Conservation (phyloP, 2,113 vertebrate species). For the Microtus pennsylvanicus region DNA sequence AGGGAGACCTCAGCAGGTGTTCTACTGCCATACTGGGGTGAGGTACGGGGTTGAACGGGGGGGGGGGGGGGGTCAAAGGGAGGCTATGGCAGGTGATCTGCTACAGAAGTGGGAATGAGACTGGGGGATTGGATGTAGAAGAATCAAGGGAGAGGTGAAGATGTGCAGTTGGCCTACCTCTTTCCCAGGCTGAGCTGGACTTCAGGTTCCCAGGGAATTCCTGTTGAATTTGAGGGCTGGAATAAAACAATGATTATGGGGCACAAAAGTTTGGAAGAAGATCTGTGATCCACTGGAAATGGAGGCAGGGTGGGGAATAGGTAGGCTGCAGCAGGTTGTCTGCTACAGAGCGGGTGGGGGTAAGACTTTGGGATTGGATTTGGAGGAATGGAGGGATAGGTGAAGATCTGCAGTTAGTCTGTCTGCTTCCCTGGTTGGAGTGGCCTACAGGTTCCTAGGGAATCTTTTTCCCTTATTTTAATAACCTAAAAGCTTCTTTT, state of each 20-base stretch:
- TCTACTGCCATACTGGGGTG: background rate
- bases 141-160: background rate
- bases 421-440: background rate
- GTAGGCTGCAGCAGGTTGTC: background rate
- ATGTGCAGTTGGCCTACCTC: background rate
- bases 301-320: background rate
- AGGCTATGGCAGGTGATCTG: background rate
- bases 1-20: background rate
- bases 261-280: background rate
- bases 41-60: background rate
- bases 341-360: background rate
- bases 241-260: background rate
- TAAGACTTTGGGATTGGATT: background rate
- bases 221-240: background rate
- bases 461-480: constrained; percentile 21
- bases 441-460: background rate
- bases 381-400: background rate
- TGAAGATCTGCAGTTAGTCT: background rate
- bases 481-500: background rate
- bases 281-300: background rate
- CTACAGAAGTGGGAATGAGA: background rate
- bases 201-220: background rate
- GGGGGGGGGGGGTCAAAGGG: background rate
- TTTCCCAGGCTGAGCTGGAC: background rate
- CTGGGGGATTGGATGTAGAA: background rate